Base-by-base conservation (phyloP, 2,888 invertebrate genomes). In the Hymenopus coronatus region DNA sequence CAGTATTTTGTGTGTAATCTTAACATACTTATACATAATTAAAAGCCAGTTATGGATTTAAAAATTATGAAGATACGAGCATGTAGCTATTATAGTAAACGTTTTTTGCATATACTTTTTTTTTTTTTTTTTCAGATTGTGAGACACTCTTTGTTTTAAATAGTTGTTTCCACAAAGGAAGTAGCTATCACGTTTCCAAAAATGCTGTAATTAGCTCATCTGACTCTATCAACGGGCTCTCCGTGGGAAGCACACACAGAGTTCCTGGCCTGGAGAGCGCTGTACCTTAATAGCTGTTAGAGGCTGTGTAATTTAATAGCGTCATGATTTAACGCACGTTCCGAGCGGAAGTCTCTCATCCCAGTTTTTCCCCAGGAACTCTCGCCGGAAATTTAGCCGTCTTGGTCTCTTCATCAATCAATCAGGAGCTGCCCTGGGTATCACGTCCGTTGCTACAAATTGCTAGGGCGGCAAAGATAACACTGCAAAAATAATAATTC, bases 381-480 rank as follows among this genome's bases (percentile, higher is more conserved):
- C 54, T 70, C 54, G 20, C 54, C 84, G 84, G 84, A 84, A 84
- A 84, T 84, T 84, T 40, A 40, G 20, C 84, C 84, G 33, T 84
- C 84, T 54, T 33, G 28, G 30, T 85, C 54, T 54, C 54, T 54
- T 85, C 85, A 85, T 85, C 85, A 85, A 85, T 85, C 85, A 85
- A 54, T 40, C 84, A 25, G 84, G n/a, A 28, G 28, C 20, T 70
- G 54, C 54, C 28, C 83, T 83, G 28, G 83, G 28, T 28, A 28
- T 83, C 20, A 20, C 83, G 83, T 83, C 30, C 83, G 28, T 83
- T 9, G 83, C 25, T 84, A 84, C 84, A 84, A 84, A 84, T 84
- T 84, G 84, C 84, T 30, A 30, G n/a, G 25, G n/a, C 8, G 33
- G 33, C 83, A 25, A 70, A 70, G 54, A 70, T 70, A 15, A 70